A percentile compares a stretch with the other conserved stretches of the same genome.
These are phyloP conservation scores for Alosa sapidissima DNA, from an alignment of 2,797 vertebrate genomes.

Conservation along the genomic window DNA sequence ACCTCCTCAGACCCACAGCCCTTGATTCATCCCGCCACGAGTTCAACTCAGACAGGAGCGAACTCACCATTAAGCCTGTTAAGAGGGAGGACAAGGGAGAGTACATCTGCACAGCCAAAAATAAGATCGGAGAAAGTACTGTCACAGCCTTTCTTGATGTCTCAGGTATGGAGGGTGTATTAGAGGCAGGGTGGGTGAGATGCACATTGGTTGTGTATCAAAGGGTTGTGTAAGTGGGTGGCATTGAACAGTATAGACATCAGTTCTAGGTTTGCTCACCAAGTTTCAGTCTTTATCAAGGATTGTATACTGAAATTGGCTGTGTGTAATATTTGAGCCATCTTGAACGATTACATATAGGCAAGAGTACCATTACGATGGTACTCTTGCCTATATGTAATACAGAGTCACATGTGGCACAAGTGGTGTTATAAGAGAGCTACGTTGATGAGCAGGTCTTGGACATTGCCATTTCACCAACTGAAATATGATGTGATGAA, in stretches of 20 bases:
- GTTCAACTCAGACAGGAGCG: constrained; percentile 75
- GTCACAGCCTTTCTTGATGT: constrained; percentile 65
- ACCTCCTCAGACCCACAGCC: constrained; percentile 55
- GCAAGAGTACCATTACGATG: too few species aligned
- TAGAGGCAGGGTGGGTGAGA: not conserved
- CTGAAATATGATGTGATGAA: not conserved
- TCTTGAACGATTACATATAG: too few species aligned
- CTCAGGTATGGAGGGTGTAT: constrained; percentile 58
- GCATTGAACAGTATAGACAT: not conserved
- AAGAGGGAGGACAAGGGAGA: constrained; percentile 64
- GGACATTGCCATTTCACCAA: not conserved
- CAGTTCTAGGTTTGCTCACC: not conserved
- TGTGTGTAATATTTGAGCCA: too few species aligned
- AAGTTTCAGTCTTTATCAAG: too few species aligned
- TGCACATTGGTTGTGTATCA: not conserved
- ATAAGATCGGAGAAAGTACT: constrained; percentile 67
- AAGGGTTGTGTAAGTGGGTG: too few species aligned
- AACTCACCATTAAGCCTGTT: constrained; percentile 68
- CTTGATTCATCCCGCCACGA: constrained; percentile 62
- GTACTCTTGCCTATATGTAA: too few species aligned
- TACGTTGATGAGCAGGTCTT: too few species aligned
- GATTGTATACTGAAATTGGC: too few species aligned
- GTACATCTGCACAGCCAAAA: constrained; percentile 70
- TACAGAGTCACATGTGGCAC: too few species aligned
- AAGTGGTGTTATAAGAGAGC: too few species aligned